phyloP scores from a whole-genome alignment of 2,797 vertebrate genomes.

The Darevskia nairensis region DNA sequence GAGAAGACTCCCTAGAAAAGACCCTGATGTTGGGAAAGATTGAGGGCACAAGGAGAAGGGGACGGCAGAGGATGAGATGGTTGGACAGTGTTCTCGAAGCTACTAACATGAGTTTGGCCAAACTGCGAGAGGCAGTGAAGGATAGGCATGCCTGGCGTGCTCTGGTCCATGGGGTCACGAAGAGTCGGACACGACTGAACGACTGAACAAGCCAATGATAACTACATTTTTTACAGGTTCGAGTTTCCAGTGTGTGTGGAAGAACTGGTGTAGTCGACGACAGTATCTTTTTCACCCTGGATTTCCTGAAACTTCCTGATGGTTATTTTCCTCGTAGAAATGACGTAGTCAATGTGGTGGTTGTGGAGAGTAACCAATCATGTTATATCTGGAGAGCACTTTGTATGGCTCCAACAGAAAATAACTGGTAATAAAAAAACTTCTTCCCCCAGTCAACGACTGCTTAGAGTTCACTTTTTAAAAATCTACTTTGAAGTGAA shows the following conservation, averaged over 20 bases:
- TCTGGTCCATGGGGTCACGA: too few relatives aligned
- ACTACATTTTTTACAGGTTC: constrained; percentile 77
- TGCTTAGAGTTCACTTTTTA: not conserved
- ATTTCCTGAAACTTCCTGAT: constrained; percentile 86
- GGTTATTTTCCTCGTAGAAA: constrained; percentile 81
- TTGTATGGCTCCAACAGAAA: constrained; percentile 85
- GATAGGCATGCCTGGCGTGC: too few relatives aligned
- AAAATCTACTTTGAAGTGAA: not conserved
- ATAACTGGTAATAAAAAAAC: constrained; percentile 74
- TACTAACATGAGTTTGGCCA: too few relatives aligned
- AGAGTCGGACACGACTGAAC: too few relatives aligned
- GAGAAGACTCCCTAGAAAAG: too few relatives aligned
- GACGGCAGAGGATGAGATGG: too few relatives aligned
- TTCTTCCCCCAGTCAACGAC: not conserved
- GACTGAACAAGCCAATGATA: not conserved
- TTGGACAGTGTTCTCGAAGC: too few relatives aligned
- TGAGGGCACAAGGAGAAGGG: too few relatives aligned
- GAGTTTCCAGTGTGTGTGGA: constrained; percentile 84
- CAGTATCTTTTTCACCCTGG: constrained; percentile 89
- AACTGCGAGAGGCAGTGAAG: too few relatives aligned
- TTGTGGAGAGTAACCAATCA: constrained; percentile 93
- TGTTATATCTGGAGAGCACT: constrained; percentile 92
- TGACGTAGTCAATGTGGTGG: constrained; percentile 87
- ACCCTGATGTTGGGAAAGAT: too few relatives aligned
- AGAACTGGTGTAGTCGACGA: constrained; percentile 87